Conservation (phyloP, 2,797 vertebrate genomes). For the Argentina silus region DNA sequence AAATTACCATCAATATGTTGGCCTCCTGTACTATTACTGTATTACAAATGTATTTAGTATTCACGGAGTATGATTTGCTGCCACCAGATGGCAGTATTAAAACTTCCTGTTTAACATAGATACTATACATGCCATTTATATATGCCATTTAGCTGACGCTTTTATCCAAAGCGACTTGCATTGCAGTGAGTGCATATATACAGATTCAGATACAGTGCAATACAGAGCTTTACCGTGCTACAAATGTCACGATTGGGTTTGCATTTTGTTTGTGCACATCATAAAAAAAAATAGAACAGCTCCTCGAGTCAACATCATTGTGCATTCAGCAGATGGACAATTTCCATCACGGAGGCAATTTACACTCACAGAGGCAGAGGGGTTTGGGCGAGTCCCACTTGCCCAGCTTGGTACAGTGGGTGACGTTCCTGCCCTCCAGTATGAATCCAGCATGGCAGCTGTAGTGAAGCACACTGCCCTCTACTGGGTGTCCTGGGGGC, state of each 20-base stretch:
- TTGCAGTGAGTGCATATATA: too few species aligned
- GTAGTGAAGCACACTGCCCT: conserved; percentile 87
- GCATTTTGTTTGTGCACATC: too few species aligned
- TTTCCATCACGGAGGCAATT: not conserved
- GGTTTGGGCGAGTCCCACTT: conserved; percentile 92
- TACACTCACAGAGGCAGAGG: conserved; percentile 87
- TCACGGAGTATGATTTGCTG: not conserved
- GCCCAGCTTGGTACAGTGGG: conserved; percentile 88
- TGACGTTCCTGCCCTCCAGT: conserved; percentile 85
- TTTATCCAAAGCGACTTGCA: too few species aligned
- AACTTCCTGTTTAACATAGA: not conserved
- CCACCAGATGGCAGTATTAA: conserved; percentile 58
- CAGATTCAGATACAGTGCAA: too few species aligned
- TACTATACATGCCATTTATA: too few species aligned
- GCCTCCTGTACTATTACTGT: not conserved
- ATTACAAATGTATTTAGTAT: not conserved
- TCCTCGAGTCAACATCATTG: too few species aligned
- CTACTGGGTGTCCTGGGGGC: conserved; percentile 84
- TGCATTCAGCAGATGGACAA: too few species aligned
- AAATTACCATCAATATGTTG: not conserved
- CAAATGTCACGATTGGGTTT: too few species aligned
- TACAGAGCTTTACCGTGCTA: too few species aligned
- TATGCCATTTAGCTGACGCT: too few species aligned
- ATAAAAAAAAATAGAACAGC: too few species aligned
- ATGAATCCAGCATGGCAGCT: conserved; percentile 88